Base-by-base conservation (phyloP, 1,140 invertebrate genomes). In the Caenorhabditis tropicalis region DNA sequence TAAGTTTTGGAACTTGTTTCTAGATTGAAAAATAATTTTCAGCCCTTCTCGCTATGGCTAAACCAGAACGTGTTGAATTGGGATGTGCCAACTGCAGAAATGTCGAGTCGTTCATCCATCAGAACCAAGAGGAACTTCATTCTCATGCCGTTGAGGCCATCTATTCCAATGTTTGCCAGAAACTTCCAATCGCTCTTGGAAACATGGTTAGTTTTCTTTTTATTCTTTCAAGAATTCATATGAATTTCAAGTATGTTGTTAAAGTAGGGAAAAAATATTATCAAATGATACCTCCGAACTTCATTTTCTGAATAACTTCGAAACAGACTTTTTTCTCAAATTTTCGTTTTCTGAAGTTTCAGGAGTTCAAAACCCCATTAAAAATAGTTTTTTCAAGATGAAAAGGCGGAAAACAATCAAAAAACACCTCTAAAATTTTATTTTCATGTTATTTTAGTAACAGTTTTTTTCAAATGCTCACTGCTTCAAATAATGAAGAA, bases 171-270 rank as follows among this genome's bases (percentile, higher is more conserved):
- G n/a, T 74, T n/a, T 74, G 65, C 36, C 36, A 74, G 36, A 74
- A 74, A 12, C 65, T 74, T 74, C 65, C 65, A 74, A 43, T 36
- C 12, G 65, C 65, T 74, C n/a, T 74, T 43, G 33, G 33, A 43
- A 21, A 33, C 43, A 74, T 74, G 65, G 65, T 56, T 27, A 56
- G 53, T 65, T 29, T n/a, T n/a, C n/a, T n/a, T n/a, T n/a, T n/a
- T n/a, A n/a, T n/a, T n/a, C n/a, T n/a, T n/a, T n/a, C n/a, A n/a
- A n/a, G n/a, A n/a, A n/a, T n/a, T n/a, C n/a, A 65, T 12, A 27
- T 24, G 2, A 36, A 3, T 65, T 56, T 2, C 5, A 43, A 12
- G 12, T 43, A 43, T 27, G 24, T 0, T 9, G 7, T n/a, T n/a
- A 51, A n/a, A 1, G 2, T n/a, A n/a, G 49, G 7, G 9, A 4